Evolutionary conservation across 2,113 vertebrate species (phyloP).

Genomic region (Sphaerodactylus townsendi): DNA sequence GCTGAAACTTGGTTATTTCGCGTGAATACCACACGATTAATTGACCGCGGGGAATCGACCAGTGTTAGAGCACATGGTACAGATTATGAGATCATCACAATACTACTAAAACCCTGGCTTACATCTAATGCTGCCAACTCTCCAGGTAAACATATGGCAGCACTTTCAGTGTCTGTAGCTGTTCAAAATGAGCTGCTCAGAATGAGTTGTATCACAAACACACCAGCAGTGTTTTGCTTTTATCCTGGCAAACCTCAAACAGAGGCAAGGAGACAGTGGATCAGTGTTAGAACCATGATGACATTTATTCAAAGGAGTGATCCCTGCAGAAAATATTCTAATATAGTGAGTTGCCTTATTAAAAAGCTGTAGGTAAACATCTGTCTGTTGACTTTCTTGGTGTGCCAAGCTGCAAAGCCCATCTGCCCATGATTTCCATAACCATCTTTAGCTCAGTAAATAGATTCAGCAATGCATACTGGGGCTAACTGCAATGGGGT

Average conservation of each 20-base stretch:
- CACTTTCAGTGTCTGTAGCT: conserved; percentile 1
- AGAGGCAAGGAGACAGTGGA: neutral
- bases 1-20: too few species aligned
- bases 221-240: neutral
- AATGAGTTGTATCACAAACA: neutral
- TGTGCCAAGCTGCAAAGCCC: neutral
- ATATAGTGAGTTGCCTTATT: conserved; percentile 22
- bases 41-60: too few species aligned
- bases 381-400: neutral
- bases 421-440: neutral
- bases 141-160: neutral
- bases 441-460: conserved; percentile 8
- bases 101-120: neutral
- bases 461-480: neutral
- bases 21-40: too few species aligned
- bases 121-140: neutral
- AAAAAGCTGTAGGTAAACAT: conserved; percentile 1
- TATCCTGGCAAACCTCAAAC: neutral
- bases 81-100: neutral
- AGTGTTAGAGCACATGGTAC: neutral
- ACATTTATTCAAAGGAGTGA: neutral
- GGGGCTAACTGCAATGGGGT: neutral
- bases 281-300: conserved; percentile 9
- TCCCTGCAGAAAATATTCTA: neutral
- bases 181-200: neutral